Evolutionary conservation across 2,888 invertebrate genomes (phyloP).

Genomic region (Oeneis ivallda): DNA sequence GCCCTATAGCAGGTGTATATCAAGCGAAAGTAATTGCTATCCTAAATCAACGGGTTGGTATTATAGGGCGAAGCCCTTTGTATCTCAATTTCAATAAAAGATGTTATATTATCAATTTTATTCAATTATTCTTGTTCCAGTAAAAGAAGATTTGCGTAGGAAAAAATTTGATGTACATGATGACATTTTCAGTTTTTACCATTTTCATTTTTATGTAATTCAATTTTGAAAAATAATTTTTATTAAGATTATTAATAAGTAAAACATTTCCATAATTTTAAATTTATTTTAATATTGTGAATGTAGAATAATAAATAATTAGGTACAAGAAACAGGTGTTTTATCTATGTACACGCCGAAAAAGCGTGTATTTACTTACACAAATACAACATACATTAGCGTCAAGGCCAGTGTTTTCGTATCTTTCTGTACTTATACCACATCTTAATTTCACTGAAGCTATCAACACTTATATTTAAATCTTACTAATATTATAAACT

Average conservation of each 20-base stretch:
- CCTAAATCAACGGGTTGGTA: too few species aligned
- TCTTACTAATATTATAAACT: too few species aligned
- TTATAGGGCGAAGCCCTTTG: neutral
- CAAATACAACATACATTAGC: neutral
- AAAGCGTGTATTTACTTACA: slow-evolving; percentile 4
- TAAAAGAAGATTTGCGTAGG: neutral
- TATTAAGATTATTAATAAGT: slow-evolving; percentile 28
- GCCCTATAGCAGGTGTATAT: neutral
- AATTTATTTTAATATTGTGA: slow-evolving; percentile 34
- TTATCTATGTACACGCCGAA: neutral
- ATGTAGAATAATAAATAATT: slow-evolving; percentile 31
- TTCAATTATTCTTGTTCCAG: neutral
- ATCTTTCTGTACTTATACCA: neutral
- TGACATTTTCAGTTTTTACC: too few species aligned
- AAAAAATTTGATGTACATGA: too few species aligned
- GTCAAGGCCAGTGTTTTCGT: neutral
- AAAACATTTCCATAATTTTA: slow-evolving; percentile 41
- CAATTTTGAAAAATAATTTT: slow-evolving; percentile 15
- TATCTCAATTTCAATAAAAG: neutral
- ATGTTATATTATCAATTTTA: neutral
- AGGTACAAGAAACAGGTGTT: slow-evolving; percentile 7
- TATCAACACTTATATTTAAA: too few species aligned
- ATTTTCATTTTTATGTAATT: neutral
- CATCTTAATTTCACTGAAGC: too few species aligned
- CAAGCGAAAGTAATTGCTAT: neutral